A percentile compares a stretch with the other conserved stretches of the same genome.
These are phyloP conservation scores for Tiphia femorata DNA, from an alignment of 2,888 invertebrate species.

Conservation along the genomic window DNA sequence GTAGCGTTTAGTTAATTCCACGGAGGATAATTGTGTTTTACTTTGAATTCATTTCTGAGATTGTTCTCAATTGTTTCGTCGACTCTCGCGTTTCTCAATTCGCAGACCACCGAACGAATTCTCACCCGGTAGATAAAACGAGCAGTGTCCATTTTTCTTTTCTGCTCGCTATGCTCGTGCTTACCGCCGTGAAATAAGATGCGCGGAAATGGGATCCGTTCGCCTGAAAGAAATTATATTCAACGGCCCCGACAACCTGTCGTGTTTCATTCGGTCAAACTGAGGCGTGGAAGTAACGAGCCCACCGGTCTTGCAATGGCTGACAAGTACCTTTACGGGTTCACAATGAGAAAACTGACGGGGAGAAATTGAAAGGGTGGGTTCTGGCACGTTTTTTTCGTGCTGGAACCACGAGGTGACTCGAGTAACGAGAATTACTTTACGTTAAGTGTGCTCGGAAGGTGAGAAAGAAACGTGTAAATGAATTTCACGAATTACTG, in stretches of 20 bases:
- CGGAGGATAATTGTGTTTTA: too few species aligned
- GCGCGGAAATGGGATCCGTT: constrained; percentile 4
- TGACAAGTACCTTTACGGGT: not conserved
- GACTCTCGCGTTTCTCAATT: too few species aligned
- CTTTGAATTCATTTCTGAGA: too few species aligned
- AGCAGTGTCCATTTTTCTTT: not conserved
- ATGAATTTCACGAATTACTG: constrained; percentile 10
- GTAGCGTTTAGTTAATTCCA: too few species aligned
- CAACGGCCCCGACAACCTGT: constrained; percentile 12
- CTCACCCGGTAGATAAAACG: not conserved
- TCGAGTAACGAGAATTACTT: too few species aligned
- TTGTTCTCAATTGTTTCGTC: too few species aligned
- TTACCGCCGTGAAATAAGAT: constrained; percentile 7
- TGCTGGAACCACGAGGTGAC: too few species aligned
- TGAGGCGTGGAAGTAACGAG: constrained; percentile 20
- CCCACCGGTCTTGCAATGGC: constrained; percentile 11
- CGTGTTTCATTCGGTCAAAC: constrained; percentile 10
- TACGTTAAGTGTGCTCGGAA: too few species aligned
- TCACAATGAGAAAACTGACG: constrained; percentile 10
- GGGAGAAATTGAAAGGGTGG: too few species aligned
- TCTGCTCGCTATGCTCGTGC: not conserved
- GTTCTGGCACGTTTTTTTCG: too few species aligned
- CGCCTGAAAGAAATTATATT: constrained; percentile 5
- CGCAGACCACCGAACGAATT: too few species aligned
- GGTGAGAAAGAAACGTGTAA: too few species aligned